Conservation (phyloP, 1,140 invertebrate species). For the Octopus sinensis region DNA sequence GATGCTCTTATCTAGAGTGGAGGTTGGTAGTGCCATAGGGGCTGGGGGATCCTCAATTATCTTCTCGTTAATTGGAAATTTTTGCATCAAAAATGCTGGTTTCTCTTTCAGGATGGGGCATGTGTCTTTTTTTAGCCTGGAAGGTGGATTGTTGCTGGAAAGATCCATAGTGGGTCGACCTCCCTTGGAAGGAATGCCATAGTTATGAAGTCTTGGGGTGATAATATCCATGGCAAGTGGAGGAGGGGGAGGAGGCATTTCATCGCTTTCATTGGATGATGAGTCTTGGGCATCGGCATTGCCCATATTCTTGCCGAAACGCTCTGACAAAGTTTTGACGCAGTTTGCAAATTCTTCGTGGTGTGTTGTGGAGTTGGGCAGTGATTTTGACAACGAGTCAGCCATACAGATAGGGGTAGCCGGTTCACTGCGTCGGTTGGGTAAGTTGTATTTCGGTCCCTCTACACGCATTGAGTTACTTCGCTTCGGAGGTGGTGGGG, state of each 20-base stretch:
- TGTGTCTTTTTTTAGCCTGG: conserved; percentile 1
- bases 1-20: neutral
- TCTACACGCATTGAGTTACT: conserved; percentile 57
- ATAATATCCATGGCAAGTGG: conserved; percentile 56
- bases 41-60: neutral
- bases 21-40: neutral
- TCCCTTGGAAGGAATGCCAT: conserved; percentile 43
- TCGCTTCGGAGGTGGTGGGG: conserved; percentile 82
- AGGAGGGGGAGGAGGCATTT: conserved; percentile 59
- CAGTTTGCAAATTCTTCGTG: conserved; percentile 57
- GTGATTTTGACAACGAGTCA: conserved; percentile 3
- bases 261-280: conserved; percentile 51
- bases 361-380: conserved; percentile 29
- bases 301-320: conserved; percentile 51
- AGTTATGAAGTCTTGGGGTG: conserved; percentile 51
- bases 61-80: conserved; percentile 5
- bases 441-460: conserved; percentile 14
- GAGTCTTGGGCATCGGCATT: conserved; percentile 35
- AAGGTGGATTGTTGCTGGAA: neutral
- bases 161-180: conserved; percentile 23
- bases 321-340: conserved; percentile 58
- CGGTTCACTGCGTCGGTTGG: conserved; percentile 16
- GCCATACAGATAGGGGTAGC: conserved; percentile 9
- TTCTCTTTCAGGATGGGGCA: neutral
- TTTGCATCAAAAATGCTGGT: conserved; percentile 12